Conservation (phyloP, 2,888 invertebrate genomes). For the Himalopsyche tibetana region DNA sequence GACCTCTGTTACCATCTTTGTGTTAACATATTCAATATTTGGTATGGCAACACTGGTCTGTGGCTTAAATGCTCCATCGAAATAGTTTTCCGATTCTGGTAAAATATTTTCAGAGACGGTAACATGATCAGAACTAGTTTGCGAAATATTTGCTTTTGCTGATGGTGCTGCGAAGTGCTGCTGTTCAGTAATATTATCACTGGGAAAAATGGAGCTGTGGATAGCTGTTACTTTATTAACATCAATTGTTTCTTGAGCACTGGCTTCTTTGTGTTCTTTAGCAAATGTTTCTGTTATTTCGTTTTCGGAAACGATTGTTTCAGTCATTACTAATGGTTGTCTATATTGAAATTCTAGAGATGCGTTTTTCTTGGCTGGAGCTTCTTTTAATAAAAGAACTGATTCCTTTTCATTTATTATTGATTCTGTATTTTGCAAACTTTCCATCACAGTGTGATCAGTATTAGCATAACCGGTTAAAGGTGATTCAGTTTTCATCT, state of each 20-base stretch:
- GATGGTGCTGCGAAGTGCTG: slow-evolving; percentile 37
- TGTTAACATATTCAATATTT: slow-evolving; percentile 55
- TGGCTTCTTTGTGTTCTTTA: slow-evolving; percentile 63
- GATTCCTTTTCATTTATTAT: slow-evolving; percentile 74
- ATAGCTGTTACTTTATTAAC: slow-evolving; percentile 68
- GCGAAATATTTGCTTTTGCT: slow-evolving; percentile 56
- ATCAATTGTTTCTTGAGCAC: slow-evolving; percentile 64
- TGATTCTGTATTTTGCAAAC: slow-evolving; percentile 77
- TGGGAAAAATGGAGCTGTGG: slow-evolving; percentile 68
- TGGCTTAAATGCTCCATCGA: slow-evolving; percentile 66
- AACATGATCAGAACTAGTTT: slow-evolving; percentile 54
- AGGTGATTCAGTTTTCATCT: slow-evolving; percentile 67
- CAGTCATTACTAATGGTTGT: slow-evolving; percentile 70
- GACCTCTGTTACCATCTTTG: slow-evolving; percentile 61
- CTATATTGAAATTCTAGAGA: slow-evolving; percentile 68
- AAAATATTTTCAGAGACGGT: slow-evolving; percentile 55
- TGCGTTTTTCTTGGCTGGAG: slow-evolving; percentile 67
- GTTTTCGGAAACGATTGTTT: slow-evolving; percentile 70
- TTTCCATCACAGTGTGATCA: slow-evolving; percentile 75
- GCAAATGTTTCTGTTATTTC: slow-evolving; percentile 61
- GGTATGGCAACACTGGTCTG: slow-evolving; percentile 52
- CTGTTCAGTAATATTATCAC: slow-evolving; percentile 66
- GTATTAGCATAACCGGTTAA: slow-evolving; percentile 70
- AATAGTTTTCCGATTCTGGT: slow-evolving; percentile 68
- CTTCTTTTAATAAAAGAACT: slow-evolving; percentile 53